Evolutionary conservation across 1,140 invertebrate genomes (phyloP).

Genomic region (Diachasma alloeum): DNA sequence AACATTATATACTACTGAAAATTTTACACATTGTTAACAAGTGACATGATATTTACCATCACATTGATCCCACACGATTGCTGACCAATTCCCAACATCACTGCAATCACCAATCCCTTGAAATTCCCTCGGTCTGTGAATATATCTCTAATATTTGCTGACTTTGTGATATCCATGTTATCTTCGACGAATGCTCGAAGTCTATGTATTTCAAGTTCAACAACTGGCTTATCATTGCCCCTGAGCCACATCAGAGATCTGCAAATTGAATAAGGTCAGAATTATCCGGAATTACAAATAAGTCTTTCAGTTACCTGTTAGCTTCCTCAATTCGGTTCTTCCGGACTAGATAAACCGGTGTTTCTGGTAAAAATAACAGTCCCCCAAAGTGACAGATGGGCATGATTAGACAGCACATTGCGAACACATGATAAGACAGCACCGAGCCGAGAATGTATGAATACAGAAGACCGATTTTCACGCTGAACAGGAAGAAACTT

Average conservation of each 20-base stretch:
- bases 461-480: slow-evolving; percentile 68
- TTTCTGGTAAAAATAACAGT: slow-evolving; percentile 70
- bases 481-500: slow-evolving; percentile 61
- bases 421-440: slow-evolving; percentile 62
- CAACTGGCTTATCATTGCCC: slow-evolving; percentile 57
- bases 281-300: background rate
- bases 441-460: slow-evolving; percentile 68
- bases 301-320: slow-evolving; percentile 44
- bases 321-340: slow-evolving; percentile 52
- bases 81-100: slow-evolving; percentile 58
- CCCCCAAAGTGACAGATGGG: slow-evolving; percentile 60
- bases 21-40: too few relatives aligned
- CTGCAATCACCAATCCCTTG: slow-evolving; percentile 59
- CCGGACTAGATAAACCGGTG: slow-evolving; percentile 63
- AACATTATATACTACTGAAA: too few relatives aligned
- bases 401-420: slow-evolving; percentile 56
- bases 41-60: slow-evolving; percentile 42
- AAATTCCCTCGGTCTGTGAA: slow-evolving; percentile 50
- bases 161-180: slow-evolving; percentile 12
- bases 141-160: slow-evolving; percentile 42
- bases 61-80: slow-evolving; percentile 58
- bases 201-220: slow-evolving; percentile 46
- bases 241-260: slow-evolving; percentile 66
- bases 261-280: slow-evolving; percentile 32
- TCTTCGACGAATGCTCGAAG: slow-evolving; percentile 48